Percentiles rank a stretch among this genome's conserved stretches.
Evolutionary conservation across 1,140 invertebrate genomes (phyloP).

Genomic region (Pararge aegeria): DNA sequence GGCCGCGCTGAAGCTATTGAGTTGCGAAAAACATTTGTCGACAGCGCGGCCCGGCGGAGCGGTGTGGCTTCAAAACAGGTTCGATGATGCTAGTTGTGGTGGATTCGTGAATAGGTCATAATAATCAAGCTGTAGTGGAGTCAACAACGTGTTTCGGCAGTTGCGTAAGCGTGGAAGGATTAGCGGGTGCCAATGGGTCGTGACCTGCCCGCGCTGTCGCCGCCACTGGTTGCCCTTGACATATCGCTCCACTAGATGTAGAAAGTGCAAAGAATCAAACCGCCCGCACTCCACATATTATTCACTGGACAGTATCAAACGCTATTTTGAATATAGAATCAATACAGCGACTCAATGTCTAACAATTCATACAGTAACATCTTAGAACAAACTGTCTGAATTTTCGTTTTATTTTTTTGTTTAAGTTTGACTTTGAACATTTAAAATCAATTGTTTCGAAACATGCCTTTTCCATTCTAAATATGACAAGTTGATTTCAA

Average conservation of each 20-base stretch:
- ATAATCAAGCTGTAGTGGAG: constrained; percentile 20
- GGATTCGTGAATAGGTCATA: constrained; percentile 22
- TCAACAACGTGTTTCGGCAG: constrained; percentile 25
- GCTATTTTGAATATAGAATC: background rate
- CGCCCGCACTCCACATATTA: constrained; percentile 20
- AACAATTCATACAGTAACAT: no score
- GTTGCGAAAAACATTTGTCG: constrained; percentile 37
- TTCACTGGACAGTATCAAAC: constrained; percentile 11
- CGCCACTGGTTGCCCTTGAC: constrained; percentile 59
- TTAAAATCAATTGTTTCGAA: no score
- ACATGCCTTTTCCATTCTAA: no score
- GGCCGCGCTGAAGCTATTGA: constrained; percentile 48
- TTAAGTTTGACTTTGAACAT: no score
- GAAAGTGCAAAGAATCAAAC: constrained; percentile 61
- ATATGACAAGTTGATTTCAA: no score
- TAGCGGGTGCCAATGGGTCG: constrained; percentile 45
- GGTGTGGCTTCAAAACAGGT: constrained; percentile 21
- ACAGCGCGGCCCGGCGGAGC: constrained; percentile 22
- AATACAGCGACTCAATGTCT: constrained; percentile 1
- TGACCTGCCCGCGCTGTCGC: constrained; percentile 41
- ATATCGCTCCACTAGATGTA: constrained; percentile 52
- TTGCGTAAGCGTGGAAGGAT: constrained; percentile 47
- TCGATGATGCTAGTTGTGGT: constrained; percentile 25
- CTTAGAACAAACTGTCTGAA: background rate
- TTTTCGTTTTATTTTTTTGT: no score